Evolutionary conservation across 2,888 invertebrate species (phyloP), one percentile per base, ranked within the genome.

Genomic region (Ypsolopha sequella): DNA sequence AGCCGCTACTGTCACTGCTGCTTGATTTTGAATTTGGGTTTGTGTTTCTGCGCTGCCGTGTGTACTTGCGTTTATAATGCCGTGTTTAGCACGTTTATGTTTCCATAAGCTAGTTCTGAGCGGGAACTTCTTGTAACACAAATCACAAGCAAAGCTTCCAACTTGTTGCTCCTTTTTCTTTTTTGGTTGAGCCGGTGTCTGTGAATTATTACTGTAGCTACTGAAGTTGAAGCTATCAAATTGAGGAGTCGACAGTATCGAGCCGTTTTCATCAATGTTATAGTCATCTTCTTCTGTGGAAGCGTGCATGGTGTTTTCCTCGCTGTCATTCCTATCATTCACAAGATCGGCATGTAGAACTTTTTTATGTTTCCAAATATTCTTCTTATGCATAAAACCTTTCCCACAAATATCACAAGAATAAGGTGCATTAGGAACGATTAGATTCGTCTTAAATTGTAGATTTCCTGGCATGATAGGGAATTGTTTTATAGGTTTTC

Each of bases 401-500:
- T 90, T 89, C n/a, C 91, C 90, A 58, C 92, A 92, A 46, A 89
- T 80, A 54, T 91, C 89, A 64, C 91, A 92, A 41, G 86, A 87
- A 58, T 88, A 89, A 46, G 77, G 87, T 51, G 87, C 87, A 51
- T 85, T 84, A 53, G 85, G 82, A 58, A 87, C 82, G 58, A 78
- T 79, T 53, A 73, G 67, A 57, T 70, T 76, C 46, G 80, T 73
- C 62, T 82, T 82, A 55, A 76, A 82, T 11, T 75, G 65, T 38
- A 79, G 66, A 56, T 76, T 71, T 35, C 70, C 71, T 7, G 75
- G 73, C 36, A 75, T 68, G 56, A 77, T 64, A 2, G 78, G 70
- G 52, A 73, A 75, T 48, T 80, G 79, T 58, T 74, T 75, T 51
- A 82, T 78, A 0, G 85, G 81, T 58, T 82, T 85, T 1, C 81